Conservation (phyloP, 2,113 vertebrate genomes). For the Psammodynastes pulverulentus region DNA sequence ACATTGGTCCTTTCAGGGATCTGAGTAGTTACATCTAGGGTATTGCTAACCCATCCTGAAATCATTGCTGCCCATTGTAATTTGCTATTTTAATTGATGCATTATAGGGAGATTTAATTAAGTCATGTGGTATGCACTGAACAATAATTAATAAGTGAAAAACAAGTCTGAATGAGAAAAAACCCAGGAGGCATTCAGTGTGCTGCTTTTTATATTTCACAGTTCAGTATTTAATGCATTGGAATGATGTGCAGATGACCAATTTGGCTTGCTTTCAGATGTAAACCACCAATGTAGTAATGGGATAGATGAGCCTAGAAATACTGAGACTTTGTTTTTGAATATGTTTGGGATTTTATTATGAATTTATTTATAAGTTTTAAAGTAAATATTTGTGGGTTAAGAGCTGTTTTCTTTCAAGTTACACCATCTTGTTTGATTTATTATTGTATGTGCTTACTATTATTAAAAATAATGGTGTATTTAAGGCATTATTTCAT, state of each 20-base stretch:
- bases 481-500: background rate
- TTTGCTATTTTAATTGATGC: constrained; percentile 20
- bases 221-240: constrained; percentile 14
- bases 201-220: background rate
- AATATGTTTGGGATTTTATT: constrained; percentile 3
- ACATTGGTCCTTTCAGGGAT: background rate
- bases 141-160: constrained; percentile 20
- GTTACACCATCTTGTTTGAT: constrained; percentile 12
- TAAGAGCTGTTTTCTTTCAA: constrained; percentile 30
- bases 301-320: constrained; percentile 8
- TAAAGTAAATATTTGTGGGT: constrained; percentile 16
- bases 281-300: constrained; percentile 13
- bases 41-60: background rate
- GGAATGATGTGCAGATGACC: constrained; percentile 8
- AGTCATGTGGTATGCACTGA: background rate
- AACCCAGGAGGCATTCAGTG: background rate
- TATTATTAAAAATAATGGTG: background rate
- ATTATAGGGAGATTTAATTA: constrained; percentile 19
- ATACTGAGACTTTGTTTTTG: constrained; percentile 19
- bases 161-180: constrained; percentile 1
- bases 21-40: background rate
- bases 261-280: constrained; percentile 15
- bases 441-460: constrained; percentile 2
- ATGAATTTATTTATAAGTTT: constrained; percentile 24
- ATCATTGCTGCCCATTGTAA: constrained; percentile 10